Conservation (phyloP, 1,140 invertebrate species). For the Rhopalosiphum padi region DNA sequence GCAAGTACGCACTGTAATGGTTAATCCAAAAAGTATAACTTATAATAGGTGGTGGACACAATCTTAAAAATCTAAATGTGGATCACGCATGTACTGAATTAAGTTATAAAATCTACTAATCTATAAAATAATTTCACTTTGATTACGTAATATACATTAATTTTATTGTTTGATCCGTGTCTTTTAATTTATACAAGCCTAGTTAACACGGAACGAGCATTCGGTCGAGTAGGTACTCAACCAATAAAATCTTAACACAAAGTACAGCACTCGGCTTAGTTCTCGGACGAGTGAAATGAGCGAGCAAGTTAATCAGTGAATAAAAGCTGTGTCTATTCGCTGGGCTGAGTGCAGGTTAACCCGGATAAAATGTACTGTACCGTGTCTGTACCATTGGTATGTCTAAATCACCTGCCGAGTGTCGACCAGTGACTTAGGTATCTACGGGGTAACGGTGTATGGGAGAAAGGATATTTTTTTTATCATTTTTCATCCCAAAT, state of each 20-base stretch:
- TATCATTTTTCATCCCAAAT: not conserved
- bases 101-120: not conserved
- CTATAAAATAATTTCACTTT: not conserved
- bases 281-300: too few species aligned
- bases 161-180: not conserved
- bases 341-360: not conserved
- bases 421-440: too few species aligned
- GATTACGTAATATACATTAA: not conserved
- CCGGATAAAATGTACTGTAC: not conserved
- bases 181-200: not conserved
- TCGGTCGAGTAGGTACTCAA: not conserved
- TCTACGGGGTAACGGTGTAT: too few species aligned
- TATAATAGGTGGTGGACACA: too few species aligned
- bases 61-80: not conserved
- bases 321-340: not conserved
- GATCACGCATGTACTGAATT: not conserved
- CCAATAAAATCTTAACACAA: not conserved
- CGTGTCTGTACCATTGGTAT: too few species aligned
- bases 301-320: too few species aligned
- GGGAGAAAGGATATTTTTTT: too few species aligned
- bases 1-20: not conserved
- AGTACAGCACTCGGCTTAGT: not conserved
- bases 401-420: too few species aligned
- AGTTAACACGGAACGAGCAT: not conserved
- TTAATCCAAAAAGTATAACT: too few species aligned